Conservation (phyloP, 2,797 vertebrate species). For the Eulemur rubriventer region DNA sequence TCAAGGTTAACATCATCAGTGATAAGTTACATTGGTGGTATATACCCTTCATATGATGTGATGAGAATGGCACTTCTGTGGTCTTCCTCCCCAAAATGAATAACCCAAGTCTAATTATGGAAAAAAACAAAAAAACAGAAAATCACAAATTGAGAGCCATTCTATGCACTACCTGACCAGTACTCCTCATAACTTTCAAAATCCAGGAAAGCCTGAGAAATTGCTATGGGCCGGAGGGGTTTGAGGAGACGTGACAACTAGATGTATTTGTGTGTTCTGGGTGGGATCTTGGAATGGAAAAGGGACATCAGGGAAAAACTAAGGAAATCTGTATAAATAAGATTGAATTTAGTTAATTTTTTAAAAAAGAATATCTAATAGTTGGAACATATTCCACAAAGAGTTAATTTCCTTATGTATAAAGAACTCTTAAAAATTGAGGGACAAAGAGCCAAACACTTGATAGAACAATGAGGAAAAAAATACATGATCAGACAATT, state of each 20-base stretch:
- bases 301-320: background rate
- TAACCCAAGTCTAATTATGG: background rate
- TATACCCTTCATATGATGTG: background rate
- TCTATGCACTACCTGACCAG: background rate
- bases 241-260: background rate
- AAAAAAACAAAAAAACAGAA: too few relatives aligned
- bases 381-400: background rate
- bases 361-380: background rate
- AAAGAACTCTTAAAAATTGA: background rate
- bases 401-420: background rate
- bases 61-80: background rate
- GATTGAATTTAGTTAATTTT: background rate
- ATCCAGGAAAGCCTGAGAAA: background rate
- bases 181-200: background rate
- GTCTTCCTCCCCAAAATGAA: background rate
- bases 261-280: background rate
- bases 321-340: background rate
- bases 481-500: background rate
- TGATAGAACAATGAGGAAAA: background rate
- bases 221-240: background rate
- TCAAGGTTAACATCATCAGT: background rate
- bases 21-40: background rate
- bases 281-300: background rate
- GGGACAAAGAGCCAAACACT: background rate
- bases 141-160: background rate